These are phyloP conservation scores for Dicerorhinus sumatrensis DNA, from an alignment of 2,113 vertebrate species.

Conservation along the genomic window DNA sequence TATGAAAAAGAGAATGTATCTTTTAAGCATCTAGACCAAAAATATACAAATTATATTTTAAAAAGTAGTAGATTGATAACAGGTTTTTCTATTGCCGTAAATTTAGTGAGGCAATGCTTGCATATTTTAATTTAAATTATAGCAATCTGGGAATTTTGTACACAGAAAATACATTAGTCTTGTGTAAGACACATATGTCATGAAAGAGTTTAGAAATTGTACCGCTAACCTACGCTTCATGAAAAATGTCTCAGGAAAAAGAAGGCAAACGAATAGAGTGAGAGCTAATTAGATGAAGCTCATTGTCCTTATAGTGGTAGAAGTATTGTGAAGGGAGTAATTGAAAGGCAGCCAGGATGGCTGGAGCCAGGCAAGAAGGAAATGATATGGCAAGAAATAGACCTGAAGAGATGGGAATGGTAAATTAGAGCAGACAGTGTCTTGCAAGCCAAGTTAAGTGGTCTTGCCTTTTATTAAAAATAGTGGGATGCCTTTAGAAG, in stretches of 20 bases:
- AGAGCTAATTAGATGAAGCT: neutral
- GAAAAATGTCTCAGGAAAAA: neutral
- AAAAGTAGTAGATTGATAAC: neutral
- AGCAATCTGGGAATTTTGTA: neutral
- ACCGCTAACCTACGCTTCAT: neutral
- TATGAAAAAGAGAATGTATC: neutral
- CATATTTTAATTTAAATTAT: neutral
- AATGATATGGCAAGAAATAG: neutral
- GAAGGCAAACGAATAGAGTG: neutral
- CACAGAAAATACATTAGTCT: neutral
- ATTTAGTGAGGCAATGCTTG: neutral
- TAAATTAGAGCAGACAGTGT: neutral
- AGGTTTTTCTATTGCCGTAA: neutral
- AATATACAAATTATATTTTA: neutral
- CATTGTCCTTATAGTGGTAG: neutral
- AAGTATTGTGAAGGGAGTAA: neutral
- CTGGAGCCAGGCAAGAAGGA: neutral
- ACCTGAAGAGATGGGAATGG: neutral
- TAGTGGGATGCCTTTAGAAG: neutral
- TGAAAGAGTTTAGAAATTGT: neutral
- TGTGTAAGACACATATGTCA: neutral
- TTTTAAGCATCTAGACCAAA: neutral
- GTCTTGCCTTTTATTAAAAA: neutral
- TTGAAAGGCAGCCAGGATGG: neutral
- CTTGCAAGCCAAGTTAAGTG: neutral